Evolutionary conservation across 2,113 vertebrate genomes (phyloP), one percentile per base, ranked within the genome.

Genomic region (Ahaetulla prasina): DNA sequence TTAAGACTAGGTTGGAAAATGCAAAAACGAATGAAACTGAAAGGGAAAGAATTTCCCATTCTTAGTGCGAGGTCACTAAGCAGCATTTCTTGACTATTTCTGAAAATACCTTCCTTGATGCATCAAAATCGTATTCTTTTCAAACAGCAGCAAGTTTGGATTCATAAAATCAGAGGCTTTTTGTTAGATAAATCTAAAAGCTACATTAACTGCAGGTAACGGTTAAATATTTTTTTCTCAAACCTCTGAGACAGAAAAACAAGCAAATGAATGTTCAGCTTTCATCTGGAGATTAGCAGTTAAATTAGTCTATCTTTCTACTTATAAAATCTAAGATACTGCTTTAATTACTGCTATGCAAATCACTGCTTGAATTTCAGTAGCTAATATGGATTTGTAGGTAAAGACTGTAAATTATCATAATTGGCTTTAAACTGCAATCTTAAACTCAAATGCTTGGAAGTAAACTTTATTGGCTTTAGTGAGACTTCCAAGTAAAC

Each of bases 291-390:
- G 68, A 89, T 57, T 89, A 89, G 39, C 39, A 35, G 50, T 92
- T 84, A 89, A 92, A 92, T 43, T 89, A 57, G 43, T 30, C 88
- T 84, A 89, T 22, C 30, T 55, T 92, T 89, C 87, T 49, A 63
- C 27, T 92, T 92, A 80, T 39, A 92, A 35, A 89, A 25, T 60
- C 50, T 89, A 89, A 89, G 16, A 57, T 92, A 52, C 20, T 84
- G 20, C 18, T 89, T 89, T 89, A 84, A 74, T 53, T 89, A 18
- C 63, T 80, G 10, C 47, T 89, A 43, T 35, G 52, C 16, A 92
- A 54, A 57, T 11, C 30, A 2, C 39, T 57, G 53, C 68, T 92
- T 85, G 45, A 87, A 23, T 92, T 92, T 92, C 47, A 91, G 60
- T 35, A 47, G 18, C 50, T 89, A 54, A 84, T 92, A 23, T 60